Conservation (phyloP, 2,888 invertebrate species). For the Orthosia incerta region DNA sequence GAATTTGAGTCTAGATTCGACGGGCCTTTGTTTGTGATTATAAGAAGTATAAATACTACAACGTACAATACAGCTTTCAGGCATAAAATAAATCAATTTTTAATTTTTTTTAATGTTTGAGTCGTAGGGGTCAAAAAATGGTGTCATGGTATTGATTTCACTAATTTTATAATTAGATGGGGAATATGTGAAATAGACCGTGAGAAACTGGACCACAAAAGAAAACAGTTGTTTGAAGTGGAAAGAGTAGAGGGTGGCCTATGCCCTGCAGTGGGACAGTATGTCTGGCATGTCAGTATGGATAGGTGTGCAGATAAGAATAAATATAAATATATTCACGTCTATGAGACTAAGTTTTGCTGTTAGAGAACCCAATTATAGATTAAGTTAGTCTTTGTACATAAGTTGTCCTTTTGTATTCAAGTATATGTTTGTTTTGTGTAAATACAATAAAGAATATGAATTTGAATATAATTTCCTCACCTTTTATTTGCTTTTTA, state of each 20-base stretch:
- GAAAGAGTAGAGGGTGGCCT: not conserved
- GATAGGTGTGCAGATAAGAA: not conserved
- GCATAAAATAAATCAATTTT: not conserved
- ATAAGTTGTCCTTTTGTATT: too few species aligned
- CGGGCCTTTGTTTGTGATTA: conserved; percentile 25
- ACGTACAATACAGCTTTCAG: not conserved
- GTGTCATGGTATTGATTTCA: conserved; percentile 9
- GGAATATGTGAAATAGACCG: not conserved
- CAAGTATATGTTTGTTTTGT: too few species aligned
- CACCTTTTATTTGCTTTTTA: too few species aligned
- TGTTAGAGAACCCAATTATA: too few species aligned
- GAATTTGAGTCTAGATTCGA: conserved; percentile 54
- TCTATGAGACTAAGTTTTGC: too few species aligned
- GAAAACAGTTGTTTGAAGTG: not conserved
- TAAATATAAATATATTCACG: too few species aligned
- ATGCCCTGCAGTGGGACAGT: not conserved
- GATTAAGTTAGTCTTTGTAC: too few species aligned
- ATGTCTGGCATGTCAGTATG: not conserved
- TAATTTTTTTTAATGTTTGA: not conserved
- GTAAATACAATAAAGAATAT: too few species aligned
- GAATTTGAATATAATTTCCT: too few species aligned
- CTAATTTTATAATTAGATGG: conserved; percentile 12
- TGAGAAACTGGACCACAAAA: not conserved
- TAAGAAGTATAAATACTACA: not conserved
- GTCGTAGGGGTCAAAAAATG: not conserved